phyloP scores from a whole-genome alignment of 2,888 invertebrate species.

The Bruchidius siliquastri region DNA sequence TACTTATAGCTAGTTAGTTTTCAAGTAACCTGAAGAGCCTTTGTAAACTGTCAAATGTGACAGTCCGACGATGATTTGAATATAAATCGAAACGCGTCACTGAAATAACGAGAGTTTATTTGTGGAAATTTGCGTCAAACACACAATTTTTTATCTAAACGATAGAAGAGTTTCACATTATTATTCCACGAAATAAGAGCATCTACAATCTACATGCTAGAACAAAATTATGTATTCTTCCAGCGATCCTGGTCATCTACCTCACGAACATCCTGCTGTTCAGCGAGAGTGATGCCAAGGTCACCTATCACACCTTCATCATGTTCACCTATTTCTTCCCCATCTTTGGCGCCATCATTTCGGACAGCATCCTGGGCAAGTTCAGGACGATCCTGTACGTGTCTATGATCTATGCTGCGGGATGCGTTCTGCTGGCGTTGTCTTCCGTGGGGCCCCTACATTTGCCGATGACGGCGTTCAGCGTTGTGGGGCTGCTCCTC shows the following conservation, averaged over 20 bases:
- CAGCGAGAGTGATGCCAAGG: slow-evolving; percentile 69
- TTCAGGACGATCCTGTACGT: slow-evolving; percentile 86
- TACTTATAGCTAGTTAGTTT: too few relatives aligned
- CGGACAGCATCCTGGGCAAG: slow-evolving; percentile 89
- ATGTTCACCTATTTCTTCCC: slow-evolving; percentile 90
- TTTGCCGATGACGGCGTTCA: slow-evolving; percentile 51
- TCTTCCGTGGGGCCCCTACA: slow-evolving; percentile 59
- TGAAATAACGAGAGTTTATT: too few relatives aligned
- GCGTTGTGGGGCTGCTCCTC: slow-evolving; percentile 60
- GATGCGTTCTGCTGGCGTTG: slow-evolving; percentile 72
- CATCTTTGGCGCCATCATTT: slow-evolving; percentile 84
- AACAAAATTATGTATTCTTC: too few relatives aligned
- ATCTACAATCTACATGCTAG: too few relatives aligned
- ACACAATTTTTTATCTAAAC: too few relatives aligned
- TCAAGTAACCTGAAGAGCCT: too few relatives aligned
- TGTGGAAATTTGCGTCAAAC: too few relatives aligned
- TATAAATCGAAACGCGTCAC: too few relatives aligned
- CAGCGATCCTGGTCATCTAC: slow-evolving; percentile 91
- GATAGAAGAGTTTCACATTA: too few relatives aligned
- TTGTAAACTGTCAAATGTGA: too few relatives aligned
- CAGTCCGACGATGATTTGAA: too few relatives aligned
- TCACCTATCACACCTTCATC: slow-evolving; percentile 84
- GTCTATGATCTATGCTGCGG: slow-evolving; percentile 80
- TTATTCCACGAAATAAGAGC: too few relatives aligned
- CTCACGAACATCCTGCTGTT: slow-evolving; percentile 73